Conservation (phyloP, 2,113 vertebrate species). For the Ranitomeya imitator region DNA sequence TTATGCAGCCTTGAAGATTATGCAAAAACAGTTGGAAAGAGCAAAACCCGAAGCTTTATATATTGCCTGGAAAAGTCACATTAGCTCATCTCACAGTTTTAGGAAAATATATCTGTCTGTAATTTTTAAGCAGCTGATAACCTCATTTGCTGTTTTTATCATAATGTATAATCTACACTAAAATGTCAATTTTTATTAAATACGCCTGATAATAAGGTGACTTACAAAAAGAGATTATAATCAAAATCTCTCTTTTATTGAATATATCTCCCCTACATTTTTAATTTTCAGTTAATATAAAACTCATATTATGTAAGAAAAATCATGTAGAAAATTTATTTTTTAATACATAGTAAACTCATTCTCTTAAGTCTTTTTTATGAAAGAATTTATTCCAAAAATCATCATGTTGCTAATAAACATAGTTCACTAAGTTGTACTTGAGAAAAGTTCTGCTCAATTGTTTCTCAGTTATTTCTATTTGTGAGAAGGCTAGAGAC, state of each 20-base stretch:
- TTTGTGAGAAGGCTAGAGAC: neutral
- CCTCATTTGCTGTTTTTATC: constrained; percentile 63
- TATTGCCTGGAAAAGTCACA: constrained; percentile 60
- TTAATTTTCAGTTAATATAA: constrained; percentile 30
- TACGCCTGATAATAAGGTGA: constrained; percentile 57
- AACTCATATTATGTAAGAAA: neutral
- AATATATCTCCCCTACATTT: constrained; percentile 53
- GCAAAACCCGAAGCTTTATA: constrained; percentile 54
- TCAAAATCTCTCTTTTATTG: constrained; percentile 67
- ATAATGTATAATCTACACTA: constrained; percentile 61
- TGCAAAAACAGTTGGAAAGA: constrained; percentile 57
- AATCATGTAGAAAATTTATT: no score
- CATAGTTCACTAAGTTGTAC: neutral
- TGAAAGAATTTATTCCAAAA: neutral
- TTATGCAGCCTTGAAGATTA: constrained; percentile 62
- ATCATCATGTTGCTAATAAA: neutral
- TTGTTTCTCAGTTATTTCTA: neutral
- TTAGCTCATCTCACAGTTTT: constrained; percentile 62
- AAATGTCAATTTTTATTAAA: constrained; percentile 69
- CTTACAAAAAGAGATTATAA: constrained; percentile 60
- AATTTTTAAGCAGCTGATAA: constrained; percentile 64
- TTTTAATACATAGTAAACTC: no score
- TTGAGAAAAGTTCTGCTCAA: neutral
- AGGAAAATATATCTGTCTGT: constrained; percentile 64
- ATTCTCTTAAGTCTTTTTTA: neutral